Evolutionary conservation across 1,140 invertebrate species (phyloP).

Genomic region (Apocrypta bakeri): DNA sequence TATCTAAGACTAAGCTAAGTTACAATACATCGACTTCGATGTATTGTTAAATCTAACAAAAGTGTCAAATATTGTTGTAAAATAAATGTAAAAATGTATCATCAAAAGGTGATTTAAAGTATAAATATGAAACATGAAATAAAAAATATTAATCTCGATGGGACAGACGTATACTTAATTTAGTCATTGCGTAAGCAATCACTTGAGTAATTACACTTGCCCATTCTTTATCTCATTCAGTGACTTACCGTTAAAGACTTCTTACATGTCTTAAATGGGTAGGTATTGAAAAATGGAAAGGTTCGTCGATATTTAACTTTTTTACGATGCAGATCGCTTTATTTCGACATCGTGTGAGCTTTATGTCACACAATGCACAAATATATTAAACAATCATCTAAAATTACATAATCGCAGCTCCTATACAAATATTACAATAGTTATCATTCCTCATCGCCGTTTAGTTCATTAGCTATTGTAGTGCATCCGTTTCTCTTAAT

Average conservation of each 20-base stretch:
- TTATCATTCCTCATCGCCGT: slow-evolving; percentile 55
- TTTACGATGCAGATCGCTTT: slow-evolving; percentile 47
- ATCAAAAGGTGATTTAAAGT: slow-evolving; percentile 18
- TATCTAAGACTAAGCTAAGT: slow-evolving; percentile 20
- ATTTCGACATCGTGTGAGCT: slow-evolving; percentile 61
- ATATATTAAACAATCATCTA: slow-evolving; percentile 66
- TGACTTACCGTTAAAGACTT: too few species aligned
- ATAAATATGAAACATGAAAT: slow-evolving; percentile 33
- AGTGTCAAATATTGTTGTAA: slow-evolving; percentile 51
- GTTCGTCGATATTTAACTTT: not conserved
- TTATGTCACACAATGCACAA: slow-evolving; percentile 58
- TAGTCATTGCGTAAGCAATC: too few species aligned
- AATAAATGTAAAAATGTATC: slow-evolving; percentile 48
- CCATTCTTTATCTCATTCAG: not conserved
- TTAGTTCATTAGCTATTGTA: slow-evolving; percentile 45
- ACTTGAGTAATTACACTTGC: not conserved
- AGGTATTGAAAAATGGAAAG: not conserved
- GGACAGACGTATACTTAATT: not conserved
- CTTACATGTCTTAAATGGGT: too few species aligned
- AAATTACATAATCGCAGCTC: slow-evolving; percentile 64
- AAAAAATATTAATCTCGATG: slow-evolving; percentile 37
- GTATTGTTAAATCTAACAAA: slow-evolving; percentile 36
- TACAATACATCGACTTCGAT: slow-evolving; percentile 40
- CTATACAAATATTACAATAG: slow-evolving; percentile 71
- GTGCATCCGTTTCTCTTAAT: slow-evolving; percentile 49